phyloP scores from a whole-genome alignment of 1,140 invertebrate species.

The Akabosia matsudoensis region DNA sequence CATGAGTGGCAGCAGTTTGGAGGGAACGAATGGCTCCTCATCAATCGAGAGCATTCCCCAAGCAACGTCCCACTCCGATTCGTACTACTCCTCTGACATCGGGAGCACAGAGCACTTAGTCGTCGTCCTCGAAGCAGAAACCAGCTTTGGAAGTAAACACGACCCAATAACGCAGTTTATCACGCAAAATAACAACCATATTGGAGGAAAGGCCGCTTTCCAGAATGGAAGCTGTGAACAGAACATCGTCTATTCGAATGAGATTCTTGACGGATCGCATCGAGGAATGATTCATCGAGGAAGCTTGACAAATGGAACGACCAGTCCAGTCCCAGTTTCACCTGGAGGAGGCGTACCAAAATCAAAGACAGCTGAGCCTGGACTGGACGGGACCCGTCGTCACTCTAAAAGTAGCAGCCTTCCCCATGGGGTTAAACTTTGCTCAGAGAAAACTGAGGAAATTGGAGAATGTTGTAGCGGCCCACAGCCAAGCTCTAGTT shows the following conservation, averaged over 20 bases:
- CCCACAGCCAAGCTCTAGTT: no score
- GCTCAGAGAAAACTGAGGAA: conserved; percentile 29
- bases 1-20: background rate
- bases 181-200: background rate
- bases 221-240: background rate
- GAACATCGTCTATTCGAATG: background rate
- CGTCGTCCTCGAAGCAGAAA: background rate
- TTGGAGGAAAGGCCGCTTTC: background rate
- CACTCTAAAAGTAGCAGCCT: conserved; percentile 45
- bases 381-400: background rate
- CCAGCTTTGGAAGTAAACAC: background rate
- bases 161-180: conserved; percentile 8
- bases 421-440: conserved; percentile 46
- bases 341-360: background rate
- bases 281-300: background rate
- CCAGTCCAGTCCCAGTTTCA: background rate
- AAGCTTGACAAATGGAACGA: background rate
- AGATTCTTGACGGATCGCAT: background rate
- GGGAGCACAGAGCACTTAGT: conserved; percentile 2
- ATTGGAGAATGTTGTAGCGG: background rate
- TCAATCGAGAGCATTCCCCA: conserved; percentile 1
- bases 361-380: background rate
- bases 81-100: conserved; percentile 12
- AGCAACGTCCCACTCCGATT: conserved; percentile 2
- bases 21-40: conserved; percentile 11